phyloP scores from a whole-genome alignment of 2,888 invertebrate genomes.

The Drosophila tripunctata region DNA sequence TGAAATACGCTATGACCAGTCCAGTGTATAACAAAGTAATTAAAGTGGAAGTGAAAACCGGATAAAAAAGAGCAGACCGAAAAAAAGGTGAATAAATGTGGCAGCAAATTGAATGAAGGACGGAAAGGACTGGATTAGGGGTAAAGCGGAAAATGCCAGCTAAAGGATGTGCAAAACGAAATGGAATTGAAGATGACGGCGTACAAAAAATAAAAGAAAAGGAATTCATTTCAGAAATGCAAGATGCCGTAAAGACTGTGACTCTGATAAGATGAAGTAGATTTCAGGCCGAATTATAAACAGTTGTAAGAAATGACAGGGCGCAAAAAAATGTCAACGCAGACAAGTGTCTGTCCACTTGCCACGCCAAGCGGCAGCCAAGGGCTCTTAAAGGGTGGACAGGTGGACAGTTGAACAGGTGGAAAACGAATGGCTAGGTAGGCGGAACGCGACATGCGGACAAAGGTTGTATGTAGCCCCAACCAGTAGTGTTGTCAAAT shows the following conservation, averaged over 20 bases:
- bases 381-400: constrained; percentile 15
- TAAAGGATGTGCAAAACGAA: constrained; percentile 37
- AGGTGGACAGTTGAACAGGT: not conserved
- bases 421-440: not conserved
- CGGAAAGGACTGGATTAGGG: not conserved
- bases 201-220: constrained; percentile 5
- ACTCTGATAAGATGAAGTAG: constrained; percentile 77
- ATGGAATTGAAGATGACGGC: constrained; percentile 67
- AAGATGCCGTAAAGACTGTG: constrained; percentile 74
- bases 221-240: constrained; percentile 72
- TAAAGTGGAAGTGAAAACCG: constrained; percentile 41
- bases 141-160: constrained; percentile 3
- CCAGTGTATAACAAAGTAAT: constrained; percentile 56
- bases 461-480: constrained; percentile 30
- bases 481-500: constrained; percentile 64
- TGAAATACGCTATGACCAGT: constrained; percentile 1
- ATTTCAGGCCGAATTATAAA: constrained; percentile 70
- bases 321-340: constrained; percentile 50
- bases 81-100: constrained; percentile 67
- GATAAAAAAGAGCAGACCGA: constrained; percentile 17
- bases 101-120: constrained; percentile 72
- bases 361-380: constrained; percentile 20
- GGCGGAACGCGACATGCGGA: constrained; percentile 1
- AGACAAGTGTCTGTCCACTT: constrained; percentile 47
- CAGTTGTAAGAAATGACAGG: constrained; percentile 47